Conservation (phyloP, 1,140 invertebrate genomes). For the Bombus picipes region DNA sequence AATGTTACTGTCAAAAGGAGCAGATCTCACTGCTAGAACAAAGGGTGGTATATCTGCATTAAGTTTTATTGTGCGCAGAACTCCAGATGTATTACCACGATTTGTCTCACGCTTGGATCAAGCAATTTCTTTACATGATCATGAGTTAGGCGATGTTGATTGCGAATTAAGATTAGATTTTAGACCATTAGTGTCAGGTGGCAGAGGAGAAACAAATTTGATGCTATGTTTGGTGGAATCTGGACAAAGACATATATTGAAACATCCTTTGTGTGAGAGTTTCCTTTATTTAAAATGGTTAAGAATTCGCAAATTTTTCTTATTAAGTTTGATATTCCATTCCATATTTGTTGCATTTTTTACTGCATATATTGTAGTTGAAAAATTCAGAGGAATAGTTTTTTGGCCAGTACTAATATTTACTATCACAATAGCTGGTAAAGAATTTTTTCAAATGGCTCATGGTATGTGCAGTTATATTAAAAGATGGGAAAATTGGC, state of each 20-base stretch:
- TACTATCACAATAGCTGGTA: constrained; percentile 85
- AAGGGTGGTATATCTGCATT: constrained; percentile 91
- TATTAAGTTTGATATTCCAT: constrained; percentile 91
- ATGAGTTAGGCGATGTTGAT: constrained; percentile 91
- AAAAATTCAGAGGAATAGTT: constrained; percentile 84
- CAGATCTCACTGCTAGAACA: constrained; percentile 90
- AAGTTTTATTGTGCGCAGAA: constrained; percentile 90
- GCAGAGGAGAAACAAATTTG: constrained; percentile 88
- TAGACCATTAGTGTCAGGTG: constrained; percentile 86
- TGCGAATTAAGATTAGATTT: constrained; percentile 92
- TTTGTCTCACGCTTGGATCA: constrained; percentile 89
- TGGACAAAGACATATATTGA: constrained; percentile 88
- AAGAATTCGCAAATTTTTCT: constrained; percentile 91
- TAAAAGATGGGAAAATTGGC: constrained; percentile 92
- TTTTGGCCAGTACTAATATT: constrained; percentile 82
- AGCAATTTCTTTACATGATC: constrained; percentile 89
- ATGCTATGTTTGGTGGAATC: constrained; percentile 90
- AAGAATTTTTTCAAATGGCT: constrained; percentile 89
- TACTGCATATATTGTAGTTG: constrained; percentile 86
- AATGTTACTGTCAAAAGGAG: constrained; percentile 89
- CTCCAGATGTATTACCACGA: constrained; percentile 89
- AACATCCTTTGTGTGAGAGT: constrained; percentile 91
- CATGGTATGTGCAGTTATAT: constrained; percentile 88
- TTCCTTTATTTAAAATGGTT: constrained; percentile 92
- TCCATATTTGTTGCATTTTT: constrained; percentile 89